Conservation (phyloP, 2,113 vertebrate species). For the Peucedramus taeniatus region DNA sequence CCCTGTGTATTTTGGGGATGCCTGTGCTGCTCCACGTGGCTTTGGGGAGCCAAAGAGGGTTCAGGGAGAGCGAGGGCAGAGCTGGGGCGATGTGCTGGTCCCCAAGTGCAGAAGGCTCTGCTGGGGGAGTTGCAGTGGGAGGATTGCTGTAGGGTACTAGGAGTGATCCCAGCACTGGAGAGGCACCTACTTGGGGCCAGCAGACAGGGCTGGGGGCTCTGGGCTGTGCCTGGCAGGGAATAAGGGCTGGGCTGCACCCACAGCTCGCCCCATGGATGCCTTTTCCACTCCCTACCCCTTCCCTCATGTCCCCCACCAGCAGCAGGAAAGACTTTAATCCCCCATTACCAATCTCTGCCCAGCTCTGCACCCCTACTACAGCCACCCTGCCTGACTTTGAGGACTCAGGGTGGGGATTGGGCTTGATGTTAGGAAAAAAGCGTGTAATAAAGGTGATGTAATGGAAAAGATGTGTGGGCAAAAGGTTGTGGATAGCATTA, state of each 20-base stretch:
- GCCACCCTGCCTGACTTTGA: background rate
- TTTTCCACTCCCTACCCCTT: background rate
- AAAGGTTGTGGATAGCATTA: background rate
- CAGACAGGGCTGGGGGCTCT: background rate
- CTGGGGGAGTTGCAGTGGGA: background rate
- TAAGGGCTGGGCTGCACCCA: background rate
- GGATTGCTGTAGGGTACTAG: fast-evolving
- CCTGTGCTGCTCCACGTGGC: fast-evolving
- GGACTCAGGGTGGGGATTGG: background rate
- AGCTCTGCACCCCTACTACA: background rate
- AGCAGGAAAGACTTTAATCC: background rate
- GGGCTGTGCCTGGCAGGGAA: background rate
- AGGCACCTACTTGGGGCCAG: background rate
- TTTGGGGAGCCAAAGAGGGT: background rate
- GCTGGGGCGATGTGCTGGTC: background rate
- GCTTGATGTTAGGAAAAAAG: background rate
- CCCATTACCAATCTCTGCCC: background rate
- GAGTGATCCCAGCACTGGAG: background rate
- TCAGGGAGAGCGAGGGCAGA: background rate
- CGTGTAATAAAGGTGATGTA: conserved; percentile 28
- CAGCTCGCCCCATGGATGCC: fast-evolving
- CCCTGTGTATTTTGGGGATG: background rate
- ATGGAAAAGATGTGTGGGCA: background rate
- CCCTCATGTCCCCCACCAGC: background rate
- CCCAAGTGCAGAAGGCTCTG: background rate